phyloP scores from a whole-genome alignment of 2,888 invertebrate genomes.

The Pterobdella sp. region DNA sequence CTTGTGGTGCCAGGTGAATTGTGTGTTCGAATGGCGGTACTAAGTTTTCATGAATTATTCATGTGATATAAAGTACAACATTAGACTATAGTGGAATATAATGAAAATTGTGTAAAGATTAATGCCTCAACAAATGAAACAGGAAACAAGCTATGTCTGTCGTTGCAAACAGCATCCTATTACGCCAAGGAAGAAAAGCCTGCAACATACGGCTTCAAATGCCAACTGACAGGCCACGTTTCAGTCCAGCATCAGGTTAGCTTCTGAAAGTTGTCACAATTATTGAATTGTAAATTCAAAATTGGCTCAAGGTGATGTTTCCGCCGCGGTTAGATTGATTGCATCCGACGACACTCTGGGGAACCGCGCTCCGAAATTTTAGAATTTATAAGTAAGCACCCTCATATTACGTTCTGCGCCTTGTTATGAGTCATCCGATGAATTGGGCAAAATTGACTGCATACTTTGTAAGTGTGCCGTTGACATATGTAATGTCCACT shows the following conservation, averaged over 20 bases:
- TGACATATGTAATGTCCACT: no score
- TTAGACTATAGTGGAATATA: not conserved
- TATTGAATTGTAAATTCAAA: no score
- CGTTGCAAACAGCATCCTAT: conserved; percentile 87
- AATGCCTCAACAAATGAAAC: conserved; percentile 29
- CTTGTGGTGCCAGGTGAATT: conserved; percentile 68
- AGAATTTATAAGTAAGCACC: no score
- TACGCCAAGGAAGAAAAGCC: conserved; percentile 82
- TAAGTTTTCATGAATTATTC: not conserved
- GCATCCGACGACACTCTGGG: no score
- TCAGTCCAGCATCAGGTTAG: not conserved
- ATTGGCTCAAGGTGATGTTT: no score
- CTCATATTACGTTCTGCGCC: no score
- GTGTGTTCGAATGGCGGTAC: not conserved
- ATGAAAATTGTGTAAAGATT: not conserved
- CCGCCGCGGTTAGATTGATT: no score
- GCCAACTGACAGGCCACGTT: conserved; percentile 71
- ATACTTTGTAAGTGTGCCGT: no score
- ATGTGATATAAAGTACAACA: not conserved
- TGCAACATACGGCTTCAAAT: conserved; percentile 71
- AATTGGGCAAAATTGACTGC: no score
- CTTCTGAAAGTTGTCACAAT: no score
- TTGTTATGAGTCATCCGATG: no score
- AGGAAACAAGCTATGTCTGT: conserved; percentile 88
- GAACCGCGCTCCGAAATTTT: no score